A percentile compares a stretch with the other conserved stretches of the same genome.
Conservation (phyloP, 1,140 invertebrate genomes). For the Aphelinus atriplicis region DNA sequence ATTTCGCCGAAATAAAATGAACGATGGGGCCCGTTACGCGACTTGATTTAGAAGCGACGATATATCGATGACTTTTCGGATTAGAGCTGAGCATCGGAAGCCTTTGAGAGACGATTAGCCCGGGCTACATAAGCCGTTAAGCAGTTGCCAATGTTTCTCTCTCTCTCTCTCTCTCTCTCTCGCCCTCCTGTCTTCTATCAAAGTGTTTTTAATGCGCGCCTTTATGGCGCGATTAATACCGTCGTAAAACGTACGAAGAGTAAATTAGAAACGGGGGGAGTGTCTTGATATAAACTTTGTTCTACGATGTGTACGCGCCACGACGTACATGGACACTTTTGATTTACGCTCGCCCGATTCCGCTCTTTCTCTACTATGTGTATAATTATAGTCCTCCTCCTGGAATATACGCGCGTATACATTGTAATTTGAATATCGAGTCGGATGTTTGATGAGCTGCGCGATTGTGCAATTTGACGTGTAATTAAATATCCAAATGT, state of each 20-base stretch:
- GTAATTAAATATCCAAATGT: constrained; percentile 2
- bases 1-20: constrained; percentile 24
- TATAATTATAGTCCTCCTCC: constrained; percentile 7
- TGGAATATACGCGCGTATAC: background rate
- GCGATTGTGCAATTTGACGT: constrained; percentile 11
- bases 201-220: constrained; percentile 35
- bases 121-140: constrained; percentile 9
- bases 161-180: background rate
- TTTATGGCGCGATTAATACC: constrained; percentile 37
- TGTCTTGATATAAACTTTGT: constrained; percentile 24
- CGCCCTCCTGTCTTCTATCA: constrained; percentile 5
- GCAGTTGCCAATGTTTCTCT: background rate
- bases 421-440: constrained; percentile 19
- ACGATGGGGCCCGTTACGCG: constrained; percentile 1
- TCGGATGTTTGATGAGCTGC: constrained; percentile 17
- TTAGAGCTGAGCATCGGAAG: background rate
- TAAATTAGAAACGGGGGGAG: constrained; percentile 33
- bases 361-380: background rate
- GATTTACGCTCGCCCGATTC: constrained; percentile 23
- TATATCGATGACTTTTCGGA: constrained; percentile 24
- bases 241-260: constrained; percentile 37
- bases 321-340: background rate
- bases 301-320: constrained; percentile 15
- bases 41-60: constrained; percentile 27
- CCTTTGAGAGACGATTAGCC: constrained; percentile 25